Evolutionary conservation across 2,797 vertebrate genomes (phyloP), one percentile per base, ranked within the genome.

Genomic region (Babyrousa celebensis): DNA sequence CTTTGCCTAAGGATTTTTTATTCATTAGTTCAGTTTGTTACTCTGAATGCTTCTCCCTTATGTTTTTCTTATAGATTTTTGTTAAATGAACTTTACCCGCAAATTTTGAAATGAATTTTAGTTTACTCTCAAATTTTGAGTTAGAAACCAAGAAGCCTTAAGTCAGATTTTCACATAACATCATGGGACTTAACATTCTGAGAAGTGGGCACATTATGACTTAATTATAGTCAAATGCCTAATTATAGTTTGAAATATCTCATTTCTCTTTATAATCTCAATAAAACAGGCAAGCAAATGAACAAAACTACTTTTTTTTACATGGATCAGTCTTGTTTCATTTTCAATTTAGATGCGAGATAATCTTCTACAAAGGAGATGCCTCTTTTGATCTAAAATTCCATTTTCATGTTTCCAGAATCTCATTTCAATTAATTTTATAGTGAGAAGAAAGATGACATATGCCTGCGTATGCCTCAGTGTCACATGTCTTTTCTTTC

Each of bases 11-110:
- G 40, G 56, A 15, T 75, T 72, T 92, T 92, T 86, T 86, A 70
- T 92, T 93, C 85, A 60, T 84, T 71, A 88, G 72, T 71, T 96
- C 40, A 60, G 72, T 32, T 79, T 48, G 20, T 67, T 93, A 36
- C 18, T 8, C 20, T 82, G 32, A 54, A 40, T 5, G 11, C 15
- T 85, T 80, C 18, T 6, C 17, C 36, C 17, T 72, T 58, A 54
- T 11, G 0, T 94, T 65, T 89, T 87, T 79, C 54, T 36, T 56
- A 58, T 7, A 89, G 18, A 70, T 72, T 86, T 91, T 95, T 68
- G 52, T 92, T 85, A 32, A 3, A 15, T 72, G 56, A 40, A 63
- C 74, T 54, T 70, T 91, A 18, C 79, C 91, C 56, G 36, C 36
- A 36, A 36, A 36, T 36, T 70, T 79, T 95, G 18, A 89, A 60